These are phyloP conservation scores for Drosophila serrata DNA, from an alignment of 1,140 invertebrate genomes.

Conservation along the genomic window DNA sequence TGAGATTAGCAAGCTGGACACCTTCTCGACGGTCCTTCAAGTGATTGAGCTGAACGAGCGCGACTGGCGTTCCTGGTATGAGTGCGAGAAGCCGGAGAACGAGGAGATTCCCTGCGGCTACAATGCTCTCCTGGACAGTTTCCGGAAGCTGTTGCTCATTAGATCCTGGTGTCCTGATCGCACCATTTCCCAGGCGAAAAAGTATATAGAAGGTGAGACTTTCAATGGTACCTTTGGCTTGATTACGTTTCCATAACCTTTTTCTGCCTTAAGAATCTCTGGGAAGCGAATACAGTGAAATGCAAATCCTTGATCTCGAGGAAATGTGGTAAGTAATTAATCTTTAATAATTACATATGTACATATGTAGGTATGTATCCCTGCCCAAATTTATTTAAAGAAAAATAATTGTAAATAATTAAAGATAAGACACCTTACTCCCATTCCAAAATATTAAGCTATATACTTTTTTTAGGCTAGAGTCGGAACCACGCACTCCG, in stretches of 20 bases:
- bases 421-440: neutral
- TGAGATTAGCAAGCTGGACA: conserved; percentile 95
- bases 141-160: conserved; percentile 95
- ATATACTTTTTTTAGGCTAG: conserved; percentile 77
- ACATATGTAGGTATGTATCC: neutral
- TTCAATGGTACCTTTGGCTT: neutral
- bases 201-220: conserved; percentile 91
- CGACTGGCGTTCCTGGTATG: conserved; percentile 97
- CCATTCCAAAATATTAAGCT: neutral
- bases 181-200: conserved; percentile 96
- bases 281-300: conserved; percentile 96
- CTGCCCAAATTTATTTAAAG: neutral
- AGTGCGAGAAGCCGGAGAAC: conserved; percentile 96
- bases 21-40: conserved; percentile 92
- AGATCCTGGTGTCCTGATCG: conserved; percentile 98
- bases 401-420: neutral
- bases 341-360: neutral
- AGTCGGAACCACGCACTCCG: conserved; percentile 95
- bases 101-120: conserved; percentile 97
- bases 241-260: neutral
- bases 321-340: conserved; percentile 89
- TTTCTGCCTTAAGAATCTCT: conserved; percentile 89
- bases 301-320: conserved; percentile 96
- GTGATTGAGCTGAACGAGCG: conserved; percentile 94
- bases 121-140: conserved; percentile 94